Evolutionary conservation across 2,797 vertebrate genomes (phyloP), one percentile per base, ranked within the genome.

Genomic region (Spea hammondii): DNA sequence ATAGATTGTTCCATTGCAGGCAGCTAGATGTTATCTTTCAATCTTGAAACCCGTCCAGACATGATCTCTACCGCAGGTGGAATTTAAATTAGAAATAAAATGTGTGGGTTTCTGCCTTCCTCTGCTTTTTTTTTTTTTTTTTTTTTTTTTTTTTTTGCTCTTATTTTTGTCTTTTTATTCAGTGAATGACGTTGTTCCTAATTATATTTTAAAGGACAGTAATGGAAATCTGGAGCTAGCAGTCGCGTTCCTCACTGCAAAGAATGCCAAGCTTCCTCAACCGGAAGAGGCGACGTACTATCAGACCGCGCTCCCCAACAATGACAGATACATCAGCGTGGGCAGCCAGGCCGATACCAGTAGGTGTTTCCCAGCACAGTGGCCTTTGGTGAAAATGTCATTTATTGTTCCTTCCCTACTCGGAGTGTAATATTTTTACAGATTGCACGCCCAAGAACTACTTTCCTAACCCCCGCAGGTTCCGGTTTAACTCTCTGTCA

Each of bases 311-410:
- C 95, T 97, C 88, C 93, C 95, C 83, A 92, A 94, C 85, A 97
- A 95, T 65, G 97, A 99, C 88, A 89, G 96, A 90, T 98, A 98
- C 72, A 98, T 99, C 94, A 99, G 97, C 1, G 96, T 98, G 89
- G 97, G 97, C 88, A 99, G 96, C 90, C 97, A 99, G 87, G 97
- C 96, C 74, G 97, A 98, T 80, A 94, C 96, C 77, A 98, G 97
- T 99, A 91, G 88, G 97, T 90, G 79, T 85, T 84, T 69, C 64
- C 32, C 32, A 32, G 32, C 32, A 32, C 32, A 32, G 3, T 32
- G 32, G 32, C 32, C 32, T 32, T 32, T 32, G 32, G 32, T 32
- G 32, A 32, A 32, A 32, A 32, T 32, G 32, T 32, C 32, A 32
- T 32, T 1, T 32, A 1, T 32, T 32, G 32, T 32, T 32, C 32